A percentile compares a stretch with the other conserved stretches of the same genome.
These are phyloP conservation scores for Oscheius sp. DNA, from an alignment of 2,888 invertebrate species.

Conservation along the genomic window DNA sequence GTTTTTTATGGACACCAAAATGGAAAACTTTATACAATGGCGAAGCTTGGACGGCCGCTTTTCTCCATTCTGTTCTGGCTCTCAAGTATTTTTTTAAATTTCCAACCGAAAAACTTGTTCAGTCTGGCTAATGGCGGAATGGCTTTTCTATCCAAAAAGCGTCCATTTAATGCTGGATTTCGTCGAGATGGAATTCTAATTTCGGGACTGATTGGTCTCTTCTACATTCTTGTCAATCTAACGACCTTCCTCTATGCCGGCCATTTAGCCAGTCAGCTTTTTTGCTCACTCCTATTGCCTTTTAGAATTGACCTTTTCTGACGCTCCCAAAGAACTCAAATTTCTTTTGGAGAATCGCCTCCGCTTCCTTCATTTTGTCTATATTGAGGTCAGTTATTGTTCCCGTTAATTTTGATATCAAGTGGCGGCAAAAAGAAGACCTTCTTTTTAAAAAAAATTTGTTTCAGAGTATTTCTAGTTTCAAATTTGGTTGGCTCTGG, in stretches of 20 bases:
- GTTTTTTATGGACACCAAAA: not conserved
- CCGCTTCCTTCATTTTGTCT: conserved; percentile 2
- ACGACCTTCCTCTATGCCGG: conserved; percentile 2
- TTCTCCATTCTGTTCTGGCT: not conserved
- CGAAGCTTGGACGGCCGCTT: conserved; percentile 4
- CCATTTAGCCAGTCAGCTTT: not conserved
- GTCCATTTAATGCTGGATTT: not conserved
- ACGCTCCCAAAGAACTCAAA: not conserved
- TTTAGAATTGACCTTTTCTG: not conserved
- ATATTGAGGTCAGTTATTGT: not conserved
- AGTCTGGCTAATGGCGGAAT: conserved; percentile 1
- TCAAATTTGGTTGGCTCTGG: not conserved
- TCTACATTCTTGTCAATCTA: not conserved
- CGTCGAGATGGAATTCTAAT: not conserved
- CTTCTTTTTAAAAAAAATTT: too few species aligned
- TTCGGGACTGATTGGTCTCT: not conserved
- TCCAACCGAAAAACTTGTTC: not conserved
- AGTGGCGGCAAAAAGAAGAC: too few species aligned
- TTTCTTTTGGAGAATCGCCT: not conserved
- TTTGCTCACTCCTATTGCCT: not conserved
- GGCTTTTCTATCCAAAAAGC: not conserved
- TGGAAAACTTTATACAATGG: not conserved
- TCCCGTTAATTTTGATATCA: not conserved
- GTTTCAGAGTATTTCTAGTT: not conserved
- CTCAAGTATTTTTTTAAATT: not conserved